Base-by-base conservation (phyloP, 2,888 invertebrate species). In the Tetragonula carbonaria region DNA sequence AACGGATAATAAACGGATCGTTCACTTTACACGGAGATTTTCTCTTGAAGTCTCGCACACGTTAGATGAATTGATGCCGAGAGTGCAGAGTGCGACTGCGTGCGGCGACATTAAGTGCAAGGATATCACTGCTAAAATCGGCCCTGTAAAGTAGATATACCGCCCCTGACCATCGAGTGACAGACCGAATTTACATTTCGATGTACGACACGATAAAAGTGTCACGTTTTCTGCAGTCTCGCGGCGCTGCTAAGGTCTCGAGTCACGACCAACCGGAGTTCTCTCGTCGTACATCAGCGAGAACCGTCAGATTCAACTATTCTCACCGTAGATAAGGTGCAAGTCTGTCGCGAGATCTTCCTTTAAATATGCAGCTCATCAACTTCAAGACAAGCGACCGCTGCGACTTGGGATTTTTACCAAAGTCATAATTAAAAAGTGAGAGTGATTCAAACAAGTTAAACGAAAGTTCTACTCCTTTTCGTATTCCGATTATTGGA, bases 51-150 rank as follows among this genome's bases (percentile, higher is more conserved):
- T 28, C 51, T 8, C 11, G 28, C 23, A 18, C 23, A 4, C 18
- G 23, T 55, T 28, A 14, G 67, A 65, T 57, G 51, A 76, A 76
- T 74, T 14, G n/a, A 38, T 38, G 66, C 74, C 50, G 74, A 67
- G 78, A 70, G 78, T 66, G 0, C 23, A 23, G 0, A 23, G 23
- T 23, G 23, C 23, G 23, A 23, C 23, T 23, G 23, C 23, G 23
- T 23, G 57, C 51, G 18, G 86, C 71, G 90, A 90, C 88, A 83
- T 90, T 87, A 92, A 93, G 91, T 90, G 89, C 91, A 87, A 91
- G 89, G 91, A 92, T 93, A 93, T 93, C 93, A 92, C 92, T 93
- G 92, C 91, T 92, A 91, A 93, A 93, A 94, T 93, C 92, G 91
- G 91, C 90, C 91, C 90, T 91, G 91, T 94, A 94, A 94, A 94